A percentile compares a stretch with the other conserved stretches of the same genome.
Conservation (phyloP, 2,888 invertebrate species). For the Metopia argyrocephala region DNA sequence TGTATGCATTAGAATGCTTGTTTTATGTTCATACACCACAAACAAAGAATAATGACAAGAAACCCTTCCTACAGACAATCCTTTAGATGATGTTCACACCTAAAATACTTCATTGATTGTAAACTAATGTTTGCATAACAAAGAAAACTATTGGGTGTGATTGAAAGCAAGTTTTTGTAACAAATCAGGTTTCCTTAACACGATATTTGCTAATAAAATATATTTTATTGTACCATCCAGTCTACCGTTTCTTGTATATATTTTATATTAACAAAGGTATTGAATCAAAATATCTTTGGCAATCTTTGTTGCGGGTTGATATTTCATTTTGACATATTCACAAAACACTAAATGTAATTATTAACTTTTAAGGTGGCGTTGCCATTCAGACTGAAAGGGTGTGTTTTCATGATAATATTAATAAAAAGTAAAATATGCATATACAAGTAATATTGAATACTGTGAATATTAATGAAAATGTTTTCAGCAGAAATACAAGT, state of each 20-base stretch:
- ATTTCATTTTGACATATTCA: not conserved
- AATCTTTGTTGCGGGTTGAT: not conserved
- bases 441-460: not conserved
- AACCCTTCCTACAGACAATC: constrained; percentile 21
- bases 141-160: not conserved
- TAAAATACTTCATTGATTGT: not conserved
- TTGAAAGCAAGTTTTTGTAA: not conserved
- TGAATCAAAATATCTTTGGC: not conserved
- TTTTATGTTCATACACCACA: not conserved
- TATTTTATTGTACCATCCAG: not conserved
- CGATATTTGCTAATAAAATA: not conserved
- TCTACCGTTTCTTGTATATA: not conserved
- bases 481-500: constrained; percentile 12
- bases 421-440: not conserved
- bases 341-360: not conserved
- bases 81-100: constrained; percentile 25
- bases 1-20: not conserved
- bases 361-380: not conserved
- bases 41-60: not conserved
- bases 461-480: not conserved
- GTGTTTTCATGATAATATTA: constrained; percentile 18
- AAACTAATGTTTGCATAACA: constrained; percentile 1
- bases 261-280: not conserved
- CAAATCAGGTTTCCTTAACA: not conserved
- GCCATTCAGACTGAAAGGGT: not conserved